phyloP scores from a whole-genome alignment of 1,140 invertebrate genomes.

The Chelonus insularis region DNA sequence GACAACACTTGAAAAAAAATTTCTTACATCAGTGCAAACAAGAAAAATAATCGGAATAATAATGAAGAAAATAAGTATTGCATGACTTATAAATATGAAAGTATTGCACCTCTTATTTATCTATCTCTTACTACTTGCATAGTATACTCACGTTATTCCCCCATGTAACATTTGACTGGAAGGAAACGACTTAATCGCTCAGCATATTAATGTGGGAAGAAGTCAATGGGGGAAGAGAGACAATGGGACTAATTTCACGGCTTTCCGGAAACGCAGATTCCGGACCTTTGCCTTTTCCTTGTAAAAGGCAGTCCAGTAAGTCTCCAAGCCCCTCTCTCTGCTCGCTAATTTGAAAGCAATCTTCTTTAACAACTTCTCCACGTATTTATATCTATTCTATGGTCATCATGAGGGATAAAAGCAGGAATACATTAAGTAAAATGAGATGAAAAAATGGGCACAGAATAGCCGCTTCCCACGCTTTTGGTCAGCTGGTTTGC shows the following conservation, averaged over 20 bases:
- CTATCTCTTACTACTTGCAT: neutral
- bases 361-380: constrained; percentile 35
- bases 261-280: constrained; percentile 41
- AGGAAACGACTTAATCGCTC: constrained; percentile 34
- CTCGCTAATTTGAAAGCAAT: constrained; percentile 56
- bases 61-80: too few relatives aligned
- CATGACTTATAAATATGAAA: neutral
- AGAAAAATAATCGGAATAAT: too few relatives aligned
- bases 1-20: too few relatives aligned
- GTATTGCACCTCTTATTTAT: neutral
- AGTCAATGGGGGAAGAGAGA: constrained; percentile 21
- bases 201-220: constrained; percentile 35
- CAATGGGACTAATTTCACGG: constrained; percentile 39
- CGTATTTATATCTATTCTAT: neutral
- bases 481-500: constrained; percentile 57
- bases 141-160: neutral
- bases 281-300: constrained; percentile 18
- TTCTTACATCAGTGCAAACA: too few relatives aligned
- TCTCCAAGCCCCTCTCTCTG: constrained; percentile 14
- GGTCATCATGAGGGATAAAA: neutral
- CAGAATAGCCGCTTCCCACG: constrained; percentile 52
- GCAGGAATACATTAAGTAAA: constrained; percentile 4
- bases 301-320: constrained; percentile 24
- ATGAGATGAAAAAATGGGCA: constrained; percentile 11
- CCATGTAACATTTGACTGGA: neutral